Conservation (phyloP, 2,888 invertebrate genomes). For the Caenorhabditis sp. region DNA sequence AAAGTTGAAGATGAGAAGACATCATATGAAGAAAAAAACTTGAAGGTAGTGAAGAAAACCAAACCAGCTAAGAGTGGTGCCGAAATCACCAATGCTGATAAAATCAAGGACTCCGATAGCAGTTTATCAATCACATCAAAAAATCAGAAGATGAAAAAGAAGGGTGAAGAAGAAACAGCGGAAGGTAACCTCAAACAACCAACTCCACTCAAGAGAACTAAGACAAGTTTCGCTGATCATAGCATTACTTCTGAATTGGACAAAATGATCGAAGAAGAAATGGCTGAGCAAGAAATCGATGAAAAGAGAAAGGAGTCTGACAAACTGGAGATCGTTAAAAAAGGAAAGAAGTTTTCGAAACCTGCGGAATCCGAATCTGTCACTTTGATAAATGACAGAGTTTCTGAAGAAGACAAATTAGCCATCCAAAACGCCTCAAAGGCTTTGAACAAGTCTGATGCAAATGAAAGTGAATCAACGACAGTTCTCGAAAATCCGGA, state of each 20-base stretch:
- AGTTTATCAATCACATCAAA: conserved; percentile 7
- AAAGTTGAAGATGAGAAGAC: conserved; percentile 12
- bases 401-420: not conserved
- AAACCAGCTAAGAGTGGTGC: conserved; percentile 1
- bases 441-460: not conserved
- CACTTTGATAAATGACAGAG: not conserved
- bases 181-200: conserved; percentile 7
- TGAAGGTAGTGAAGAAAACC: conserved; percentile 13
- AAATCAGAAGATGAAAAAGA: conserved; percentile 16
- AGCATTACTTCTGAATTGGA: conserved; percentile 35
- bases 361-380: conserved; percentile 1
- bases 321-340: conserved; percentile 5
- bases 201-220: conserved; percentile 12
- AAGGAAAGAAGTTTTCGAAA: conserved; percentile 3
- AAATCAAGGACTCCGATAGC: conserved; percentile 5
- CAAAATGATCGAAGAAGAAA: conserved; percentile 21
- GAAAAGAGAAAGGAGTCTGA: conserved; percentile 13
- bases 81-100: conserved; percentile 8
- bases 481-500: conserved; percentile 4
- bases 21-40: conserved; percentile 26
- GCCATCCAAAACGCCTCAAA: not conserved
- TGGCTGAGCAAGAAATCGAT: conserved; percentile 23
- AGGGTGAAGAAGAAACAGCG: conserved; percentile 4
- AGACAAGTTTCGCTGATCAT: conserved; percentile 33
- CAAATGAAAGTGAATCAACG: not conserved